phyloP scores from a whole-genome alignment of 2,797 vertebrate genomes.

The Alosa sapidissima region DNA sequence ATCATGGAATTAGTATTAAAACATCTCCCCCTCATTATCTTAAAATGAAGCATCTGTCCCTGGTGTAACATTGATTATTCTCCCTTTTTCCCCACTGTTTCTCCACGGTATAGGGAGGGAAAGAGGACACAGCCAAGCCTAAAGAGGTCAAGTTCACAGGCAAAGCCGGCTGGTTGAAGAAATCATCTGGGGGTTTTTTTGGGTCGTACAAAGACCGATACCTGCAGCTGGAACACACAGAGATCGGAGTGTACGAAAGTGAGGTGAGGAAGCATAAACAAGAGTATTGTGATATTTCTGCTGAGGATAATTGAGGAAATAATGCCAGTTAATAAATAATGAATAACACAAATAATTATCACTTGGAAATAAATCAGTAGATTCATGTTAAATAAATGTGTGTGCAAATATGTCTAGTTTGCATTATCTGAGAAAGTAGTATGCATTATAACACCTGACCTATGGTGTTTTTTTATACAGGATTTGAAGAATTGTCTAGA shows the following conservation, averaged over 20 bases:
- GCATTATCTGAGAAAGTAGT: background rate
- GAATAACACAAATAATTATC: background rate
- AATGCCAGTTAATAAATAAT: too few species aligned
- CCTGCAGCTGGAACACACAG: conserved; percentile 83
- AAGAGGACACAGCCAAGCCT: conserved; percentile 76
- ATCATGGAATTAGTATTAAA: background rate
- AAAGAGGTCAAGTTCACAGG: conserved; percentile 65
- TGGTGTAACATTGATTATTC: conserved; percentile 45
- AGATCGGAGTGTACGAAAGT: conserved; percentile 84
- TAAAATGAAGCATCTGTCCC: background rate
- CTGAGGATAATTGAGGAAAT: background rate
- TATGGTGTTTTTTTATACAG: conserved; percentile 64
- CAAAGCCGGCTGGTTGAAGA: conserved; percentile 94
- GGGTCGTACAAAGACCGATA: conserved; percentile 90
- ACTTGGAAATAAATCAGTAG: background rate
- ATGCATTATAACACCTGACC: background rate
- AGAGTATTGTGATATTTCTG: background rate
- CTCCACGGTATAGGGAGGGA: conserved; percentile 65
- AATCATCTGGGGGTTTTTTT: conserved; percentile 82
- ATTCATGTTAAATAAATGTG: background rate
- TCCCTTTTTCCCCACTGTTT: conserved; percentile 40
- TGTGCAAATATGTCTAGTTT: background rate
- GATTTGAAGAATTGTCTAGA: conserved; percentile 88
- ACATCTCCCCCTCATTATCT: background rate
- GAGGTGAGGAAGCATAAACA: conserved; percentile 75